Conservation (phyloP, 2,113 vertebrate species). For the Oplegnathus fasciatus region DNA sequence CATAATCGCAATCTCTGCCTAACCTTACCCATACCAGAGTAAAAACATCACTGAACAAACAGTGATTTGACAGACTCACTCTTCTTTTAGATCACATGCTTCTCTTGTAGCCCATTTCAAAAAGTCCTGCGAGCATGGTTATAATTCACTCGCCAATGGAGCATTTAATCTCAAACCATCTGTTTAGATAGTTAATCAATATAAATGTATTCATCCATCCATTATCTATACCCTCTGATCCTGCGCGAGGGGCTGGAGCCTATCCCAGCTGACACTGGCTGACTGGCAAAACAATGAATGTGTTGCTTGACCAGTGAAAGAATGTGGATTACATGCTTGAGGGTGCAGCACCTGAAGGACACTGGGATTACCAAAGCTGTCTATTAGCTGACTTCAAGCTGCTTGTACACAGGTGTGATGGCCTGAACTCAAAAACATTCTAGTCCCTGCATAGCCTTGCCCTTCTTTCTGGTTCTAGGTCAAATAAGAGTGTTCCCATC, state of each 20-base stretch:
- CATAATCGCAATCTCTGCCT: too few relatives aligned
- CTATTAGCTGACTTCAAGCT: neutral
- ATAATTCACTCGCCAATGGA: neutral
- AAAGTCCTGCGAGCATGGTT: too few relatives aligned
- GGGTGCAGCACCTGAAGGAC: slow-evolving; percentile 21
- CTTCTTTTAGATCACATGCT: too few relatives aligned
- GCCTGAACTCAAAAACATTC: slow-evolving; percentile 17
- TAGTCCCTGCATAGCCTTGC: neutral
- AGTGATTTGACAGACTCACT: too few relatives aligned
- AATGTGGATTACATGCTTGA: slow-evolving; percentile 20
- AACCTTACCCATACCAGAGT: too few relatives aligned
- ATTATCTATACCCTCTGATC: neutral
- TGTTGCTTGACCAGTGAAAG: slow-evolving; percentile 11
- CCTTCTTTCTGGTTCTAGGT: slow-evolving; percentile 14
- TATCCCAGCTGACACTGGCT: neutral
- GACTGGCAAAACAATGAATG: neutral
- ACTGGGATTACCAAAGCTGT: slow-evolving; percentile 8
- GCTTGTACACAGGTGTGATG: neutral
- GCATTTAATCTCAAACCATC: neutral
- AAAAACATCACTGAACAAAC: too few relatives aligned
- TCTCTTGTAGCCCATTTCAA: too few relatives aligned
- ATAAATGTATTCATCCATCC: neutral
- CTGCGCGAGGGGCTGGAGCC: neutral
- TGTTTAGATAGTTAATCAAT: neutral
- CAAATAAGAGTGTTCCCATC: neutral